Evolutionary conservation across 2,888 invertebrate species (phyloP), one percentile per base, ranked within the genome.

Genomic region (Hemicrepidius hirtus): DNA sequence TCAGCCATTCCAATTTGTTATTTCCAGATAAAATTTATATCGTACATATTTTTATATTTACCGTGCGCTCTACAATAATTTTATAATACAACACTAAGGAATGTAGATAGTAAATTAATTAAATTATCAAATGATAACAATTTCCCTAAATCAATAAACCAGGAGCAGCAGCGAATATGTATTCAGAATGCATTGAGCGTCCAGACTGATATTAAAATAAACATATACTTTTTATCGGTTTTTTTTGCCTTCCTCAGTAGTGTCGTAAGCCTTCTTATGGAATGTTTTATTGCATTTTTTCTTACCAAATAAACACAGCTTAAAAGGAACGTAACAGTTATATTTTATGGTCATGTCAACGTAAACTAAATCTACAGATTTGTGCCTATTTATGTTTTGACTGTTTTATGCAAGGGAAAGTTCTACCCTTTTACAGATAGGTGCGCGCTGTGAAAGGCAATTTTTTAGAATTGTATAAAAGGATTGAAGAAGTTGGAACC

Each of bases 291-390:
- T 80, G 80, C 77, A 37, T 37, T 57, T 71, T 80, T 76, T 78
- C 77, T 75, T 65, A 76, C 66, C 80, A 78, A 80, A 81, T 60
- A 60, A 60, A 57, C 57, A 35, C 9, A 24, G 16, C 44, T 41
- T 60, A 24, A 81, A 82, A 82, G 76, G 77, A 70, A 74, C 79
- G 80, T 81, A 82, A 80, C 83, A 80, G 82, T 82, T 82, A 83
- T 82, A 83, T 82, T 84, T 84, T 83, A 84, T 78, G 78, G 77
- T 73, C 77, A 63, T 80, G 76, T 76, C 75, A 79, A 76, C 76
- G 79, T 79, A 76, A 80, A 76, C 72, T 49, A 46, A 65, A 66
- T 44, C 50, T n/a, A 62, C 37, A 53, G 64, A 46, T 70, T 46
- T 57, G 41, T 59, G 20, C 40, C 60, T 21, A 66, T 65, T 68